A percentile compares a stretch with the other conserved stretches of the same genome.
These are phyloP conservation scores for Taphrorychus bicolor DNA, from an alignment of 2,888 invertebrate species.

Conservation along the genomic window DNA sequence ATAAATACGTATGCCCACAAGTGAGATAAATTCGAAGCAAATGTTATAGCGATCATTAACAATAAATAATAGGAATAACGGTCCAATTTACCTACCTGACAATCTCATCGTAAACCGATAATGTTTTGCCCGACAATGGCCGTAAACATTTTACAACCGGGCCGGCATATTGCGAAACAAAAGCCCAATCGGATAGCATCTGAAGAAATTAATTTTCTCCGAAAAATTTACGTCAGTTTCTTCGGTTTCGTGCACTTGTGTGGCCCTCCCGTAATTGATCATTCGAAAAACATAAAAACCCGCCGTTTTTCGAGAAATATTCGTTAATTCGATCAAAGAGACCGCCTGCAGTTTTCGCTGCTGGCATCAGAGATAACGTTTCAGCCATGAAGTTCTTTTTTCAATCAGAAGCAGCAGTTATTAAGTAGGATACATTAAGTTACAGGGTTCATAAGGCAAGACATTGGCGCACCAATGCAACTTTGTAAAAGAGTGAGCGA, in stretches of 20 bases:
- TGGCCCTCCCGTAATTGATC: slow-evolving; percentile 9
- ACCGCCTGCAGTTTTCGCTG: background rate
- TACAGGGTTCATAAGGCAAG: too few relatives aligned
- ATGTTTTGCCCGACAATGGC: background rate
- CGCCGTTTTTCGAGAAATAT: background rate
- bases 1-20: too few relatives aligned
- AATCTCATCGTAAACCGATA: background rate
- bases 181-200: background rate
- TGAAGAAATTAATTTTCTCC: background rate
- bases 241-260: slow-evolving; percentile 7
- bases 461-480: too few relatives aligned
- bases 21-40: too few relatives aligned
- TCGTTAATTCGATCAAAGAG: background rate
- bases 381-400: background rate
- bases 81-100: background rate
- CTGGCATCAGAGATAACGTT: too few relatives aligned
- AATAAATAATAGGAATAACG: background rate
- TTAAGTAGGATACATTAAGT: too few relatives aligned
- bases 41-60: background rate
- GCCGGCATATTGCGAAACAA: background rate
- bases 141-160: background rate
- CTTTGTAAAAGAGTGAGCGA: too few relatives aligned
- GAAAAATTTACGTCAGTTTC: background rate
- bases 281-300: background rate
- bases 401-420: too few relatives aligned